phyloP scores from a whole-genome alignment of 2,888 invertebrate species.

The Conus canariensis region DNA sequence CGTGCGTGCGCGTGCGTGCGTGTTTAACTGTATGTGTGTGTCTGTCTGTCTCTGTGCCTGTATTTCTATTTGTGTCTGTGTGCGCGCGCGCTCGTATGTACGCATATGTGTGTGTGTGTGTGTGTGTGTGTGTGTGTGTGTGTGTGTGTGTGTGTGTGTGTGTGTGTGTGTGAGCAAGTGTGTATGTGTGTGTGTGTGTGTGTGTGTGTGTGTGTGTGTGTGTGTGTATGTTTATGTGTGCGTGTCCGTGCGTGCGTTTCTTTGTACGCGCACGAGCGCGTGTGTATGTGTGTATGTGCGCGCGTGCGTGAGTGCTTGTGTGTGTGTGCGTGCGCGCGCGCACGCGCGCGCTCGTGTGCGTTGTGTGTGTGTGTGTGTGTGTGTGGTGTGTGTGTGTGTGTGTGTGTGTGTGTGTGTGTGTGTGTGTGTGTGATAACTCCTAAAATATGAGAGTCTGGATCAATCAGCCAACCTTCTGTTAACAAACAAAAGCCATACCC shows the following conservation, averaged over 20 bases:
- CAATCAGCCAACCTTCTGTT: too few relatives aligned
- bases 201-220: too few relatives aligned
- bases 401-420: not conserved
- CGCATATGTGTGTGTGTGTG: too few relatives aligned
- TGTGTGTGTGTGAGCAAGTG: not conserved
- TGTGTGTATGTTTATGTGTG: not conserved
- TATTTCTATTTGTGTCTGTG: too few relatives aligned
- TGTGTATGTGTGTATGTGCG: not conserved
- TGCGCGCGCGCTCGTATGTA: too few relatives aligned
- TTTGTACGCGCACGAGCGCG: not conserved
- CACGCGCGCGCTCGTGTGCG: not conserved
- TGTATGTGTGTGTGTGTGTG: not conserved
- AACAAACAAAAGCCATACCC: too few relatives aligned
- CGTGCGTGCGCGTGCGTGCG: too few relatives aligned
- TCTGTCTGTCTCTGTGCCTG: too few relatives aligned
- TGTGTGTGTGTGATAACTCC: not conserved
- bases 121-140: not conserved
- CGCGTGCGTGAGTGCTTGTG: not conserved
- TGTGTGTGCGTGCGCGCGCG: not conserved
- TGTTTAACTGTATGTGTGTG: too few relatives aligned
- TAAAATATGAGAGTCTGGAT: too few relatives aligned
- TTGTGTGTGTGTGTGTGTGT: not conserved
- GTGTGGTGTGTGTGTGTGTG: conserved; percentile 10
- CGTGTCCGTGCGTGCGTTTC: not conserved
- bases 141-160: not conserved